Percentiles rank a stretch among this genome's conserved stretches.
Evolutionary conservation across 2,113 vertebrate genomes (phyloP).

Genomic region (Corvus cornix): DNA sequence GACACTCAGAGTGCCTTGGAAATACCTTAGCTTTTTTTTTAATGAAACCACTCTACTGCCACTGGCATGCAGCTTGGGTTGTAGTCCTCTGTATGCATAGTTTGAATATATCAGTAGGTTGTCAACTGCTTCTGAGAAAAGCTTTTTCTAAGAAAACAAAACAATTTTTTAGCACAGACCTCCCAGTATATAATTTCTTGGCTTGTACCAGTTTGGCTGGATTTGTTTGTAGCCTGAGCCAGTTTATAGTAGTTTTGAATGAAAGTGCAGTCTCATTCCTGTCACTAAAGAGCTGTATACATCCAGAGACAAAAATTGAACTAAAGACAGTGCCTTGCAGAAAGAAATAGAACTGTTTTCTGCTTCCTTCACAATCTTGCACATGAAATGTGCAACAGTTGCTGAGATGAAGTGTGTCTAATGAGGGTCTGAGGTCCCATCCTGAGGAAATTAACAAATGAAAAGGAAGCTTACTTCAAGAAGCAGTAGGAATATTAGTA

Average conservation of each 20-base stretch:
- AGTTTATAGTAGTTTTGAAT: not conserved
- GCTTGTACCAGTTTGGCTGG: not conserved
- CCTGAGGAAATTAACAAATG: conserved; percentile 28
- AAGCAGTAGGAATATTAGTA: conserved; percentile 13
- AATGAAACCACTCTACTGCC: rapidly evolving
- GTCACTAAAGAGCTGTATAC: not conserved
- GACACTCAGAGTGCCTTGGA: not conserved
- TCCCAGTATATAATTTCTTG: not conserved
- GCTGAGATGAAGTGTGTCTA: not conserved
- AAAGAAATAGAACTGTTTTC: not conserved
- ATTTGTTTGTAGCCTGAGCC: not conserved
- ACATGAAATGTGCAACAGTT: not conserved
- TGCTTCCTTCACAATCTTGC: not conserved
- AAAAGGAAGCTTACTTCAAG: conserved; percentile 39
- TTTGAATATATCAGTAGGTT: not conserved
- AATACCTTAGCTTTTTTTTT: not conserved
- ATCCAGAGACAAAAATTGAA: not conserved
- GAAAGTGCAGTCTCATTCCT: not conserved
- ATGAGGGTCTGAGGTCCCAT: not conserved
- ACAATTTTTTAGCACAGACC: rapidly evolving
- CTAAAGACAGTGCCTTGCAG: not conserved
- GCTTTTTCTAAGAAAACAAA: not conserved
- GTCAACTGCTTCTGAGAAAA: not conserved
- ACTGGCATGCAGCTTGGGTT: not conserved
- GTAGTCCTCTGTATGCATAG: not conserved